Conservation (phyloP, 2,797 vertebrate species). For the Sebastiscus tertius region DNA sequence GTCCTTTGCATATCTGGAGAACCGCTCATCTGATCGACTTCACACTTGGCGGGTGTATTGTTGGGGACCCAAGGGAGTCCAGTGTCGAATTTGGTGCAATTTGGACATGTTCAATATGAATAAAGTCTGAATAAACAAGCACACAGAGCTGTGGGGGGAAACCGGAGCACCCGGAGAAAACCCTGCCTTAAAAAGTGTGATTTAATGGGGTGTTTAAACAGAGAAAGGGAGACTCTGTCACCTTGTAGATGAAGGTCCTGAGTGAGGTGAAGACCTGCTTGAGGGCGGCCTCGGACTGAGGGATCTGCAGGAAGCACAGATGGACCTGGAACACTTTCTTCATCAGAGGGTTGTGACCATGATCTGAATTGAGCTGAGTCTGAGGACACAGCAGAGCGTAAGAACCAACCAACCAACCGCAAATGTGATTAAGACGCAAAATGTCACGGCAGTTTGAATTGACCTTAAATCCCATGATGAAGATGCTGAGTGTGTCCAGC, state of each 20-base stretch:
- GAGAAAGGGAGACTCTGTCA: conserved; percentile 53
- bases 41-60: no score
- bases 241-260: conserved; percentile 95
- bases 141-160: background rate
- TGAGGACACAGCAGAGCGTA: conserved; percentile 63
- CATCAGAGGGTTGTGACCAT: conserved; percentile 97
- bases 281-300: conserved; percentile 94
- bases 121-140: no score
- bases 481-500: conserved; percentile 93
- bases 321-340: conserved; percentile 98
- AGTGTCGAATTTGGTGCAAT: no score
- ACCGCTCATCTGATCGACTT: no score
- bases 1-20: no score
- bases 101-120: rapidly evolving
- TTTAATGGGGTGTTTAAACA: background rate
- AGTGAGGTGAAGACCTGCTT: conserved; percentile 95
- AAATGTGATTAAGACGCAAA: background rate
- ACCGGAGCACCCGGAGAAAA: no score
- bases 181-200: background rate
- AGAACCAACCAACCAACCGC: background rate
- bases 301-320: conserved; percentile 96
- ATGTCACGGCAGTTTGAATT: no score
- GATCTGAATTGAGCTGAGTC: conserved; percentile 92
- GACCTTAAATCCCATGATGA: conserved; percentile 96
- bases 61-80: no score